Percentiles rank a stretch among this genome's conserved stretches.
These are phyloP conservation scores for Sebastes fasciatus DNA, from an alignment of 2,113 vertebrate species.

Conservation along the genomic window DNA sequence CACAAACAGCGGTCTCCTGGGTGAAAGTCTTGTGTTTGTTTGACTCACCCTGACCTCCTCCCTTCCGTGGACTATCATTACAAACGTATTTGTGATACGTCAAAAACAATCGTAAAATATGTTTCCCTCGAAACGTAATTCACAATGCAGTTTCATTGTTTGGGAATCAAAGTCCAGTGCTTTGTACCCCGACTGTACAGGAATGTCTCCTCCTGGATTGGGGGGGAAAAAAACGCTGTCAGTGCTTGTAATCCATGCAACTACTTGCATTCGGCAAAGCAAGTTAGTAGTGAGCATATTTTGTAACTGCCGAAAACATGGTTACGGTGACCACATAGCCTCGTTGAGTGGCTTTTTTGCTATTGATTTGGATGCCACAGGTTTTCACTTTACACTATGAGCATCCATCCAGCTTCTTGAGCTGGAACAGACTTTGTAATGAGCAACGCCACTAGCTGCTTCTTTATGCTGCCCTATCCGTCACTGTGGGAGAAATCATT, in stretches of 20 bases:
- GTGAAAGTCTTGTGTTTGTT: too few relatives aligned
- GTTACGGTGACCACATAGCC: background rate
- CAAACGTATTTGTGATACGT: too few relatives aligned
- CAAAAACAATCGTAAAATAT: too few relatives aligned
- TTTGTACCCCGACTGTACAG: too few relatives aligned
- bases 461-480: slow-evolving; percentile 30
- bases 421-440: slow-evolving; percentile 25
- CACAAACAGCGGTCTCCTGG: too few relatives aligned
- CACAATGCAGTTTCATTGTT: too few relatives aligned
- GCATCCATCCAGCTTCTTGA: background rate
- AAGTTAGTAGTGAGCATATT: background rate
- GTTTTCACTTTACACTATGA: slow-evolving; percentile 13
- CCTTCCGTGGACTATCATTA: too few relatives aligned
- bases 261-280: too few relatives aligned
- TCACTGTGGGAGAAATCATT: slow-evolving; percentile 37
- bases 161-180: too few relatives aligned
- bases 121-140: too few relatives aligned
- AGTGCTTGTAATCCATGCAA: background rate
- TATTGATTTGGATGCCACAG: slow-evolving; percentile 17
- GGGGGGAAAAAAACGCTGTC: background rate
- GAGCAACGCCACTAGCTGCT: slow-evolving; percentile 13
- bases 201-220: background rate
- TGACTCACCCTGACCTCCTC: too few relatives aligned
- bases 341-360: background rate
- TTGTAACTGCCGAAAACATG: background rate